Conservation (phyloP, 2,797 vertebrate species). For the Spizella passerina region DNA sequence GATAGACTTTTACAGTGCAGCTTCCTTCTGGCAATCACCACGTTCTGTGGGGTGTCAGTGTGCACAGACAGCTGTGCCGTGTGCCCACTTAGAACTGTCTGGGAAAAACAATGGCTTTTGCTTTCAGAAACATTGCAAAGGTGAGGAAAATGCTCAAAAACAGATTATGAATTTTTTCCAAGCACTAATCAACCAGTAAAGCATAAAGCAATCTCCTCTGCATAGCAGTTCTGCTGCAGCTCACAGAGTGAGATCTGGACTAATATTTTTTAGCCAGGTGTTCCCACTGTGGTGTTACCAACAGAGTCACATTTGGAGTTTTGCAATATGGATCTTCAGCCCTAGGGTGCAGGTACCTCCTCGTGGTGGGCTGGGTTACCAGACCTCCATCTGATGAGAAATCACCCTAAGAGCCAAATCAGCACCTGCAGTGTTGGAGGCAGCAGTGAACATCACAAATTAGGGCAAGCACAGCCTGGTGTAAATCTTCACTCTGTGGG, state of each 20-base stretch:
- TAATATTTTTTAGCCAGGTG: rapidly evolving
- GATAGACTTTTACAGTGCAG: background rate
- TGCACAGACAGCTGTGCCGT: rapidly evolving
- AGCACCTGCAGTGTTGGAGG: background rate
- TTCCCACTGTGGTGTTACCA: background rate
- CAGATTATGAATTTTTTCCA: background rate
- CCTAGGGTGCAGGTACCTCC: background rate
- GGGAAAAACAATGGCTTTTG: background rate
- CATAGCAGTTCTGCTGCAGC: background rate
- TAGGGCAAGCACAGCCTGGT: background rate
- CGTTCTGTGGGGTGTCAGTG: rapidly evolving
- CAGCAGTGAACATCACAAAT: background rate
- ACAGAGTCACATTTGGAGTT: background rate
- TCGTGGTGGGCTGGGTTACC: background rate
- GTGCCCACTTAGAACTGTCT: background rate
- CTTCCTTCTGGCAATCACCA: background rate
- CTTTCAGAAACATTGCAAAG: background rate
- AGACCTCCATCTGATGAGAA: background rate
- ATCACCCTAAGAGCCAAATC: background rate
- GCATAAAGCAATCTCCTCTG: background rate
- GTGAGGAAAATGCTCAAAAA: background rate
- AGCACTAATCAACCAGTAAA: background rate
- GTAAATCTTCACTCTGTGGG: background rate
- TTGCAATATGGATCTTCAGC: background rate
- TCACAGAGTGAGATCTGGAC: background rate